Conservation (phyloP, 1,140 invertebrate genomes). For the Lepidurus arcticus region DNA sequence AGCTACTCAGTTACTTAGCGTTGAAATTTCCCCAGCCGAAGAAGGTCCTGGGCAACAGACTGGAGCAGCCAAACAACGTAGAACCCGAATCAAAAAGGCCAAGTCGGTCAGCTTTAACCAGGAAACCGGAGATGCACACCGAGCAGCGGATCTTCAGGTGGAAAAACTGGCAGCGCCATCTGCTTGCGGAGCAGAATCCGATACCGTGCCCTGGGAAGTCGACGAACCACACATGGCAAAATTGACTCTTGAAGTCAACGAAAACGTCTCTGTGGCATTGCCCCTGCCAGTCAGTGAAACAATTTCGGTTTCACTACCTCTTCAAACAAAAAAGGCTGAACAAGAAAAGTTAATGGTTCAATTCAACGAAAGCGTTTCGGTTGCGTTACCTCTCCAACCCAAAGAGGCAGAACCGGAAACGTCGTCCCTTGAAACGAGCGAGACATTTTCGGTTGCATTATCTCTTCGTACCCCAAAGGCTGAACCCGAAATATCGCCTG, state of each 20-base stretch:
- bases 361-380: not conserved
- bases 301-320: not conserved
- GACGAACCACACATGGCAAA: not conserved
- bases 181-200: not conserved
- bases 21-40: not conserved
- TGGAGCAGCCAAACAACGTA: conserved; percentile 23
- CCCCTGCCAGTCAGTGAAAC: not conserved
- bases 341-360: not conserved
- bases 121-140: conserved; percentile 4
- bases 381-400: not conserved
- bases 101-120: conserved; percentile 34
- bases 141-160: not conserved
- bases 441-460: too few relatives aligned
- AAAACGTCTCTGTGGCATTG: not conserved
- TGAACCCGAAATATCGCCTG: too few relatives aligned
- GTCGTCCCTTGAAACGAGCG: too few relatives aligned
- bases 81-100: conserved; percentile 28
- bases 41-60: not conserved
- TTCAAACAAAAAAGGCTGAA: not conserved
- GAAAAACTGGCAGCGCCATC: not conserved
- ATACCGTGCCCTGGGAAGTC: not conserved
- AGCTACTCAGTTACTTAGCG: not conserved
- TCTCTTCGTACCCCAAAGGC: too few relatives aligned
- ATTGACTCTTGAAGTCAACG: not conserved
- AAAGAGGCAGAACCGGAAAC: not conserved